These are phyloP conservation scores for Cataglyphis cursor DNA, from an alignment of 2,888 invertebrate genomes.

Conservation along the genomic window DNA sequence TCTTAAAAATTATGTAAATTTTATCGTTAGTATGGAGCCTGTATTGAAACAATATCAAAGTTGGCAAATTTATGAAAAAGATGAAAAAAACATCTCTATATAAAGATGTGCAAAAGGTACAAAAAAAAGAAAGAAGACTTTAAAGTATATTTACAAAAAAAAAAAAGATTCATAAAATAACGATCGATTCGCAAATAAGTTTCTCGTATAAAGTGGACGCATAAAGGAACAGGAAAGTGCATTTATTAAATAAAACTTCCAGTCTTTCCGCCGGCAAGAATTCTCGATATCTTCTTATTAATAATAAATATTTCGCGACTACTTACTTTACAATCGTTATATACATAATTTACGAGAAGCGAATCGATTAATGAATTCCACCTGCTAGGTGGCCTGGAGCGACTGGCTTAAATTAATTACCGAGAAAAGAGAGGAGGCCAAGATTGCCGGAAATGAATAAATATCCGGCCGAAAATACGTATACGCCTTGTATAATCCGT, in stretches of 20 bases:
- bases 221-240: background rate
- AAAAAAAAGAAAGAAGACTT: background rate
- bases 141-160: background rate
- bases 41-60: slow-evolving; percentile 3
- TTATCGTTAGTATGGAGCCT: background rate
- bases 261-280: background rate
- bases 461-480: slow-evolving; percentile 67
- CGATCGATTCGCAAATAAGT: background rate
- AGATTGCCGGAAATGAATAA: slow-evolving; percentile 70
- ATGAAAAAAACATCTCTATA: background rate
- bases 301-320: slow-evolving; percentile 16
- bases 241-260: background rate
- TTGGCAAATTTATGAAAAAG: background rate
- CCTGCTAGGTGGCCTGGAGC: background rate
- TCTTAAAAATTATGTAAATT: background rate
- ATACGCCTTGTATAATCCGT: slow-evolving; percentile 47
- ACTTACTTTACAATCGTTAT: slow-evolving; percentile 5
- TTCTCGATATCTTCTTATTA: slow-evolving; percentile 19
- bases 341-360: background rate
- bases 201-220: background rate
- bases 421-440: slow-evolving; percentile 7
- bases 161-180: background rate
- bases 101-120: background rate
- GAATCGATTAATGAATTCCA: slow-evolving; percentile 37
- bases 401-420: slow-evolving; percentile 58